Conservation (phyloP, 2,888 invertebrate genomes). For the Dermolepida albohirtum region DNA sequence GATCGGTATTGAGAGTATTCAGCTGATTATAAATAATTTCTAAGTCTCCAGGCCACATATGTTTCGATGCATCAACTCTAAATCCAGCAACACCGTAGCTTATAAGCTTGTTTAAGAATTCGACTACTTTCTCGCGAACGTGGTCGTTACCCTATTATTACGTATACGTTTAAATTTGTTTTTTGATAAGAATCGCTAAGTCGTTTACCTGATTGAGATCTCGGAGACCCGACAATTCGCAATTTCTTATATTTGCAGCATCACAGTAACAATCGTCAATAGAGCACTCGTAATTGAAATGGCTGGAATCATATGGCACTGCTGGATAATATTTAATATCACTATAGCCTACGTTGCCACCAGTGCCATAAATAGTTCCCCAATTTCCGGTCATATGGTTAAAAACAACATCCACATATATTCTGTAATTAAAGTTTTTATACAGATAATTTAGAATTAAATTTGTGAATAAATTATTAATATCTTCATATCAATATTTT, state of each 20-base stretch:
- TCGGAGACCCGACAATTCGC: slow-evolving; percentile 71
- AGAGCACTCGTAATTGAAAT: slow-evolving; percentile 78
- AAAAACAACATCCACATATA: slow-evolving; percentile 87
- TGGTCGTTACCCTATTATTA: slow-evolving; percentile 61
- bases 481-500: too few species aligned
- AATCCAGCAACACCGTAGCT: slow-evolving; percentile 86
- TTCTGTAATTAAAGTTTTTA: slow-evolving; percentile 65
- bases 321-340: slow-evolving; percentile 63
- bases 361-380: slow-evolving; percentile 70
- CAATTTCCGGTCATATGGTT: slow-evolving; percentile 83
- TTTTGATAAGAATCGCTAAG: not conserved
- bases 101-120: slow-evolving; percentile 75
- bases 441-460: too few species aligned
- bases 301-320: slow-evolving; percentile 74
- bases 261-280: slow-evolving; percentile 76
- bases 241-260: slow-evolving; percentile 69
- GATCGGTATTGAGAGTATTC: slow-evolving; percentile 71
- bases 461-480: too few species aligned
- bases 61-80: slow-evolving; percentile 81
- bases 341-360: slow-evolving; percentile 69
- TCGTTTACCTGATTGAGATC: slow-evolving; percentile 76
- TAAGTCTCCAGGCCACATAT: slow-evolving; percentile 83
- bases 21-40: slow-evolving; percentile 73
- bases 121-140: slow-evolving; percentile 74
- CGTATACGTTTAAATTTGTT: not conserved